Percentiles rank a stretch among this genome's conserved stretches.
Evolutionary conservation across 2,888 invertebrate genomes (phyloP).

Genomic region (Clivina fossor): DNA sequence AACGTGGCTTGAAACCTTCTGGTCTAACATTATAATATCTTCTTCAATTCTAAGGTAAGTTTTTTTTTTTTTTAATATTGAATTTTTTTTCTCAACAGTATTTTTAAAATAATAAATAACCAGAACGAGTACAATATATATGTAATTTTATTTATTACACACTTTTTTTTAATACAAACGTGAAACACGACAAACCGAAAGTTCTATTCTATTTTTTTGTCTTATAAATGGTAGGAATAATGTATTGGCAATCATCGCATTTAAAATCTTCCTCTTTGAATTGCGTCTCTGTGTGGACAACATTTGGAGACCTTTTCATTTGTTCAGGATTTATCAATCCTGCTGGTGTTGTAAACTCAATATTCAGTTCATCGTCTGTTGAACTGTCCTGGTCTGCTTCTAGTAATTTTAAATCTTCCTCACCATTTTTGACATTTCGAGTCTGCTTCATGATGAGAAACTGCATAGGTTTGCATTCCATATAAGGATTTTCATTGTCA

Average conservation of each 20-base stretch:
- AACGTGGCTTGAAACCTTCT: no score
- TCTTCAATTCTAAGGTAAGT: no score
- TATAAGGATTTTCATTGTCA: slow-evolving; percentile 66
- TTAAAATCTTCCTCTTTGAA: slow-evolving; percentile 61
- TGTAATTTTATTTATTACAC: no score
- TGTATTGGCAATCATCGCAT: slow-evolving; percentile 48
- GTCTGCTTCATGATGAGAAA: slow-evolving; percentile 62
- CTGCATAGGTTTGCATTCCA: slow-evolving; percentile 67
- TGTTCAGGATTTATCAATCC: slow-evolving; percentile 65
- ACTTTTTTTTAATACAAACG: no score
- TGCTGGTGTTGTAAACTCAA: slow-evolving; percentile 72
- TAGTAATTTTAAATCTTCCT: no score
- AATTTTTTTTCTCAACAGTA: no score
- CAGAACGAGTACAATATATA: no score
- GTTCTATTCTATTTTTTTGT: slow-evolving; percentile 7
- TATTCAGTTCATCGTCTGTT: slow-evolving; percentile 67
- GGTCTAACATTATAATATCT: no score
- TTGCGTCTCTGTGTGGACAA: slow-evolving; percentile 63
- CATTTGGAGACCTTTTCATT: slow-evolving; percentile 54
- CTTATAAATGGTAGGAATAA: slow-evolving; percentile 38
- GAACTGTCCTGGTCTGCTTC: no score
- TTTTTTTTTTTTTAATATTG: no score
- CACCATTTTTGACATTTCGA: slow-evolving; percentile 39
- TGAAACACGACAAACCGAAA: no score
- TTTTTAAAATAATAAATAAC: no score